Base-by-base conservation (phyloP, 2,797 vertebrate genomes). In the Megalops cyprinoides region DNA sequence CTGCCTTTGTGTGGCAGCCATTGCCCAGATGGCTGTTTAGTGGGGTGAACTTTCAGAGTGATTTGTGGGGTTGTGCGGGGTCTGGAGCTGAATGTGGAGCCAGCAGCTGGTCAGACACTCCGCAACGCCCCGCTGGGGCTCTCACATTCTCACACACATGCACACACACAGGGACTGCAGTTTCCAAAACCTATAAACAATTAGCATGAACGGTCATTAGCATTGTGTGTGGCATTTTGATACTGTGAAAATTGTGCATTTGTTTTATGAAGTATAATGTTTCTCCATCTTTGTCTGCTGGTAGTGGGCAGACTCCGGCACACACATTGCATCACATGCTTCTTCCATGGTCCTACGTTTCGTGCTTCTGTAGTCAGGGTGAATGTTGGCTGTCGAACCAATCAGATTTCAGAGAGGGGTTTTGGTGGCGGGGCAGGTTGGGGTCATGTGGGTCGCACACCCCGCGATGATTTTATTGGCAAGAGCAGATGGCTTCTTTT, bases 391-490 rank as follows among this genome's bases (percentile, higher is more conserved):
- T n/a, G n/a, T n/a, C n/a, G n/a, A n/a, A n/a, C 79, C 84, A 82
- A 88, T 89, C 87, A 84, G 78, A 89, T 82, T 83, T 90, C 90
- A 81, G 80, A 76, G 74, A 75, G 58, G 1, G 74, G 46, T 79
- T 84, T 80, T 85, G 83, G 87, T 87, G 85, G 86, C 37, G 14
- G 87, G 85, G 82, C 84, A 85, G n/a, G n/a, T n/a, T n/a, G n/a
- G n/a, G n/a, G n/a, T n/a, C n/a, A n/a, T n/a, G n/a, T n/a, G n/a
- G 89, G 88, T 88, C 31, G 60, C 80, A n/a, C n/a, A n/a, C n/a
- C n/a, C n/a, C n/a, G n/a, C 89, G 85, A 91, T 90, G 88, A 88
- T 93, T 95, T 94, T 92, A 94, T 89, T 92, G 90, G 90, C 86
- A 85, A 78, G 83, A 90, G 87, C 93, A 94, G 93, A 95, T 94